Evolutionary conservation across 2,113 vertebrate species (phyloP).

Genomic region (Hippopotamus amphibius): DNA sequence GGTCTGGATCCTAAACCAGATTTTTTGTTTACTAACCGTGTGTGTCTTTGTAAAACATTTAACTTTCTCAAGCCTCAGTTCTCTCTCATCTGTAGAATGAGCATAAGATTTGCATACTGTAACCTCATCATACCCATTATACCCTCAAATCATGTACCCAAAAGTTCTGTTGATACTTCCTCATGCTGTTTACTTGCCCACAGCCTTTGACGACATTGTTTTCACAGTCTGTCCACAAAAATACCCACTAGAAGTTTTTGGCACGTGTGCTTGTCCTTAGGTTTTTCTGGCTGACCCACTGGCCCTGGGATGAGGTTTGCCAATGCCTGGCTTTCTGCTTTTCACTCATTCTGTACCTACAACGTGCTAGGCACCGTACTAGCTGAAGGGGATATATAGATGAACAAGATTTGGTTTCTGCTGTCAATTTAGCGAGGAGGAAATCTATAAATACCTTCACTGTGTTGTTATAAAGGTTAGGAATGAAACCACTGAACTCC

Average conservation of each 20-base stretch:
- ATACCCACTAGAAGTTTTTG: background rate
- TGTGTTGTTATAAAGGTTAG: background rate
- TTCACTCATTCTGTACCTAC: background rate
- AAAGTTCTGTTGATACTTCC: background rate
- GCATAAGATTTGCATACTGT: background rate
- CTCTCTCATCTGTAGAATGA: background rate
- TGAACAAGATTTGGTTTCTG: background rate
- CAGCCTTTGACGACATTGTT: background rate
- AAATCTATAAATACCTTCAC: background rate
- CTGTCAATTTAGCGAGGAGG: background rate
- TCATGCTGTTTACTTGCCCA: background rate
- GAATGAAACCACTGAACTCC: background rate
- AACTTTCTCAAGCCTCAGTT: background rate
- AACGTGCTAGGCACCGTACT: background rate
- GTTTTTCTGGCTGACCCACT: background rate
- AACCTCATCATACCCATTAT: background rate
- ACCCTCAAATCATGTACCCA: background rate
- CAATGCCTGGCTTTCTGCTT: background rate
- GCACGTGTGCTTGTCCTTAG: background rate
- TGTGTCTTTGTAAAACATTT: background rate
- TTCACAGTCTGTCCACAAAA: background rate
- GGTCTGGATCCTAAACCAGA: background rate
- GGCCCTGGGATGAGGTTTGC: background rate
- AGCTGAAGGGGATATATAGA: background rate
- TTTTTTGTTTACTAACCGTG: constrained; percentile 8